Evolutionary conservation across 2,888 invertebrate species (phyloP).

Genomic region (Orthosia gothica): DNA sequence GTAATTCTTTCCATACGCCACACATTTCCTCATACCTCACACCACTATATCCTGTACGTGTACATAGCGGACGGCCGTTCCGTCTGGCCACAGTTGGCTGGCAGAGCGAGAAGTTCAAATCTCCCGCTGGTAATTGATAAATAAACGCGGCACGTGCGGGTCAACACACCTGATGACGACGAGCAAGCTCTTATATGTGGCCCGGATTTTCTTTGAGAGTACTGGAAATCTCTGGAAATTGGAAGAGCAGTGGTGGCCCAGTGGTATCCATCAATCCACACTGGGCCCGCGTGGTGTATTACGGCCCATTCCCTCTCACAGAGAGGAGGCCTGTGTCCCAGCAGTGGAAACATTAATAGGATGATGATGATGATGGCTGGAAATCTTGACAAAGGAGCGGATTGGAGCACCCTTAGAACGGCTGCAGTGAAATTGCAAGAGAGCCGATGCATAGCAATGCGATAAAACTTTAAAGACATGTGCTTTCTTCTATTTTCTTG

Average conservation of each 20-base stretch:
- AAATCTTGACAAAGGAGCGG: not conserved
- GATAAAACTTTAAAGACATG: no score
- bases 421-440: no score
- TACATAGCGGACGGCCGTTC: slow-evolving; percentile 90
- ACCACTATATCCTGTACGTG: slow-evolving; percentile 64
- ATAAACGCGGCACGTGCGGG: slow-evolving; percentile 90
- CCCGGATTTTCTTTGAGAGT: slow-evolving; percentile 24
- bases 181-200: slow-evolving; percentile 13
- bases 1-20: not conserved
- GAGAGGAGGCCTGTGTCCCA: no score
- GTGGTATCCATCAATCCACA: no score
- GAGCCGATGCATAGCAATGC: no score
- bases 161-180: slow-evolving; percentile 82
- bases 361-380: no score
- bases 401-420: not conserved
- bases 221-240: not conserved
- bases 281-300: no score
- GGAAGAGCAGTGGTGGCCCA: no score
- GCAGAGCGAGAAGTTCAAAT: slow-evolving; percentile 91
- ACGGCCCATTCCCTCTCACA: no score
- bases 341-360: no score
- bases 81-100: slow-evolving; percentile 90
- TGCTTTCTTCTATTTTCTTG: no score
- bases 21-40: slow-evolving; percentile 24
- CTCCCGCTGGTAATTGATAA: slow-evolving; percentile 89